Conservation (phyloP, 2,113 vertebrate species). For the Pachypanchax playfairii region DNA sequence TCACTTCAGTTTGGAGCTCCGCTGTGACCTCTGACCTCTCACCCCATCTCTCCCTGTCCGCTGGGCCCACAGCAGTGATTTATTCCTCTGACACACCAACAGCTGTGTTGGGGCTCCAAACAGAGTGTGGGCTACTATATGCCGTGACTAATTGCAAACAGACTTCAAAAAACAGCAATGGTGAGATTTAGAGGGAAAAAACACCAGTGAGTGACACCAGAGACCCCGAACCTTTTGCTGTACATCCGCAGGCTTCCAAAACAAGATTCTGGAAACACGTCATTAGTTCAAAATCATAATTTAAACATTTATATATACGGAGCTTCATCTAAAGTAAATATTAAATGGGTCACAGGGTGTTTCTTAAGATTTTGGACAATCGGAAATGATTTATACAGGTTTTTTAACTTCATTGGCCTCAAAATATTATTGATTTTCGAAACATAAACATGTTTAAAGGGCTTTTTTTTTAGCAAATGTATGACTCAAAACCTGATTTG, state of each 20-base stretch:
- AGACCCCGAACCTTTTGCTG: conserved; percentile 56
- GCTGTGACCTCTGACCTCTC: conserved; percentile 64
- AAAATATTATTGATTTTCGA: too few relatives aligned
- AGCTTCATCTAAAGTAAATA: not conserved
- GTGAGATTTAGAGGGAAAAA: conserved; percentile 66
- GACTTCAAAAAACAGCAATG: conserved; percentile 78
- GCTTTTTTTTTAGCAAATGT: not conserved
- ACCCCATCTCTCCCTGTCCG: conserved; percentile 67
- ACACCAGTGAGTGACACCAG: conserved; percentile 66
- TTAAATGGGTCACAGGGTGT: not conserved
- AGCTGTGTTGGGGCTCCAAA: conserved; percentile 79
- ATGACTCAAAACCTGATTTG: not conserved
- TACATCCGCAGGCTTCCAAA: conserved; percentile 43
- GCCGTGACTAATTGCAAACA: conserved; percentile 85
- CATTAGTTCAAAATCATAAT: not conserved
- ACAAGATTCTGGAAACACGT: conserved; percentile 38
- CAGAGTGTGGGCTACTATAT: conserved; percentile 77
- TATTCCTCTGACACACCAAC: conserved; percentile 82
- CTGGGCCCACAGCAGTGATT: conserved; percentile 76
- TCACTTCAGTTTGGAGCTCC: conserved; percentile 51
- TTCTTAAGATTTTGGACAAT: not conserved
- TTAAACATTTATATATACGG: not conserved
- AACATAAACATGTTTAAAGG: too few relatives aligned
- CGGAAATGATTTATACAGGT: too few relatives aligned
- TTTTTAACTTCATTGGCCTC: too few relatives aligned